Evolutionary conservation across 2,797 vertebrate genomes (phyloP), one percentile per base, ranked within the genome.

Genomic region (Oreochromis mossambicus): DNA sequence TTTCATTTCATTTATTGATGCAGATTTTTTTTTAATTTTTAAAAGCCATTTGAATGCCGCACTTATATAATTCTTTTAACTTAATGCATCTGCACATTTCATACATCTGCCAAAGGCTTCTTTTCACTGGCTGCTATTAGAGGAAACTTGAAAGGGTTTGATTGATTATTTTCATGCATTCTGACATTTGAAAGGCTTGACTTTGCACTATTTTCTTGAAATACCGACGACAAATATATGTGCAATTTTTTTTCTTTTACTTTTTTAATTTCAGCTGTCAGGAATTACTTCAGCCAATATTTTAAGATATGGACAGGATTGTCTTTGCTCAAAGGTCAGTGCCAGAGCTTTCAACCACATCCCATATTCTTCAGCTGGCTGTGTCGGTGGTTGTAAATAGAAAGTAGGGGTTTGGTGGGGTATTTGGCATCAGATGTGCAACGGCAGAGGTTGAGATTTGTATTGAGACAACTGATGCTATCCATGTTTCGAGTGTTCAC

Each of bases 171-270:
- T 79, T 78, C 56, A 55, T 77, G 5, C 26, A 19, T 32, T 12
- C 8, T 81, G 17, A 68, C 34, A 66, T 82, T 83, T 80, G 8
- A 55, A 26, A 46, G 29, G 32, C 9, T 76, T 55, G 51, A 38
- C 2, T n/a, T 63, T 63, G 0, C 32, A 63, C 32, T n/a, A 38
- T 38, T 38, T 13, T 36, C 2, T 63, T 38, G 0, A 63, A n/a
- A 63, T 63, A 19, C 0, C 0, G 3, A 14, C 12, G 58, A 14
- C 50, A 38, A 41, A 83, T 24, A 24, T 14, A 24, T 14, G 34
- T 34, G 19, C 12, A 11, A 2, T 1, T 2, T 29, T 46, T 8
- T 13, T 54, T 7, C 2, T 46, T 56, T 26, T 19, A n/a, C 13
- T 36, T 61, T 61, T 36, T 61, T 7, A 34, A 61, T 29, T 7